A percentile compares a stretch with the other conserved stretches of the same genome.
Evolutionary conservation across 2,797 vertebrate genomes (phyloP).

Genomic region (Sebastolobus altivelis): DNA sequence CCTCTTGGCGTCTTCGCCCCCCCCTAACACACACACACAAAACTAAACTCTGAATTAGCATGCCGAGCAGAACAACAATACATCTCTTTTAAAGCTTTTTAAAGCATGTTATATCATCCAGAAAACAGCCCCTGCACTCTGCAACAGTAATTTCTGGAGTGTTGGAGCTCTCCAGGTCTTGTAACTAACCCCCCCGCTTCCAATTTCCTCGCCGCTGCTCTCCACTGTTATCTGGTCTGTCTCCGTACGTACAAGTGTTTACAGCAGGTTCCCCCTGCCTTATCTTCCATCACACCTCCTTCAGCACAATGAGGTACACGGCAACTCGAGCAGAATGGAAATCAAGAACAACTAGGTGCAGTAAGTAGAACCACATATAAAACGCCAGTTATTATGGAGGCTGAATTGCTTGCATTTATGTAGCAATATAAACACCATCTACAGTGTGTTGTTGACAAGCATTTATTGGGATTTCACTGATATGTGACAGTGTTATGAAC

Average conservation of each 20-base stretch:
- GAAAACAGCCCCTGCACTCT: constrained; percentile 65
- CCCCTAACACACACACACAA: constrained; percentile 14
- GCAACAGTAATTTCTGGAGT: constrained; percentile 71
- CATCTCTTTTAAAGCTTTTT: constrained; percentile 67
- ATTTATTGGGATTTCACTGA: not conserved
- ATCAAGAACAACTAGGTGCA: constrained; percentile 25
- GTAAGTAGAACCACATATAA: constrained; percentile 15
- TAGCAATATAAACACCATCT: constrained; percentile 2
- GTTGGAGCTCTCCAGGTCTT: constrained; percentile 60
- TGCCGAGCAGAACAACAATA: constrained; percentile 69
- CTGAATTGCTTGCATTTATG: constrained; percentile 35
- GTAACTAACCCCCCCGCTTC: constrained; percentile 60
- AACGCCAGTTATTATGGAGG: not conserved
- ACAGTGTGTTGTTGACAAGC: not conserved
- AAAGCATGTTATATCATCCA: constrained; percentile 72
- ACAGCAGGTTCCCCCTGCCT: constrained; percentile 59
- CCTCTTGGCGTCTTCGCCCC: constrained; percentile 28
- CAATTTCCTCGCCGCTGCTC: constrained; percentile 75
- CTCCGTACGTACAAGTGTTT: constrained; percentile 74
- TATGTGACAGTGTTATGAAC: not conserved
- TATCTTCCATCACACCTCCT: constrained; percentile 73
- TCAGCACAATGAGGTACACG: constrained; percentile 61
- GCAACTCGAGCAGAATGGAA: constrained; percentile 55
- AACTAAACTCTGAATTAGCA: constrained; percentile 71
- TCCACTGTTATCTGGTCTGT: constrained; percentile 73